These are phyloP conservation scores for Orchesella flavescens DNA, from an alignment of 2,888 invertebrate species.

Conservation along the genomic window DNA sequence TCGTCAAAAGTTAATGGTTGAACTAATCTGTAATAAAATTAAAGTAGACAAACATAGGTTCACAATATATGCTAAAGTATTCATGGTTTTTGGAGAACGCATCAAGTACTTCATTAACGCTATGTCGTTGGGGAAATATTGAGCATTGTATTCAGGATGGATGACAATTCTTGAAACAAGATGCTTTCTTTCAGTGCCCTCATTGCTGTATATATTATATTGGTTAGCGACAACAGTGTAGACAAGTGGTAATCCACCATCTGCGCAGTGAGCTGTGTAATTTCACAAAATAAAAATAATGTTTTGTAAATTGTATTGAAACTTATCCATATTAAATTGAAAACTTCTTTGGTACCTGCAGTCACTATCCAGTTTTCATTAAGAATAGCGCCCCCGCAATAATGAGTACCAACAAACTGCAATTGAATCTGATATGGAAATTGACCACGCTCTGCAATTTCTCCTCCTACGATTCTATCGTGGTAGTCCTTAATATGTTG, in stretches of 20 bases:
- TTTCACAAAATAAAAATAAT: neutral
- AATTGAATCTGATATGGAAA: conserved; percentile 52
- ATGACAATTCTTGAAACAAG: conserved; percentile 20
- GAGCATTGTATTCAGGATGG: conserved; percentile 37
- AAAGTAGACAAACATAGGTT: too few relatives aligned
- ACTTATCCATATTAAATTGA: neutral
- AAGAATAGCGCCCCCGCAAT: conserved; percentile 55
- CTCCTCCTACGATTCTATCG: conserved; percentile 48
- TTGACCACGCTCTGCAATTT: conserved; percentile 31
- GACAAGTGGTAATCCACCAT: conserved; percentile 3
- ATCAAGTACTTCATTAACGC: conserved; percentile 73
- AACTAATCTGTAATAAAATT: conserved; percentile 67
- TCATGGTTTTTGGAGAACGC: too few relatives aligned
- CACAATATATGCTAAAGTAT: too few relatives aligned
- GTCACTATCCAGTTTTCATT: conserved; percentile 52
- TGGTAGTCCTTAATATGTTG: conserved; percentile 9
- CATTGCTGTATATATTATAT: conserved; percentile 27
- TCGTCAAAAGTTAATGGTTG: conserved; percentile 66
- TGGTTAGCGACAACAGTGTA: conserved; percentile 49
- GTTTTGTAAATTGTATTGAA: neutral
- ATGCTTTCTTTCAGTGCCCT: conserved; percentile 37
- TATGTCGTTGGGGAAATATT: conserved; percentile 74
- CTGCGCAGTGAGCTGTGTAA: conserved; percentile 45
- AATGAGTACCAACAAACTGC: conserved; percentile 17
- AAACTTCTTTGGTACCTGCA: conserved; percentile 1